Evolutionary conservation across 2,888 invertebrate genomes (phyloP), one percentile per base, ranked within the genome.

Genomic region (Cheiracanthium punctorium): DNA sequence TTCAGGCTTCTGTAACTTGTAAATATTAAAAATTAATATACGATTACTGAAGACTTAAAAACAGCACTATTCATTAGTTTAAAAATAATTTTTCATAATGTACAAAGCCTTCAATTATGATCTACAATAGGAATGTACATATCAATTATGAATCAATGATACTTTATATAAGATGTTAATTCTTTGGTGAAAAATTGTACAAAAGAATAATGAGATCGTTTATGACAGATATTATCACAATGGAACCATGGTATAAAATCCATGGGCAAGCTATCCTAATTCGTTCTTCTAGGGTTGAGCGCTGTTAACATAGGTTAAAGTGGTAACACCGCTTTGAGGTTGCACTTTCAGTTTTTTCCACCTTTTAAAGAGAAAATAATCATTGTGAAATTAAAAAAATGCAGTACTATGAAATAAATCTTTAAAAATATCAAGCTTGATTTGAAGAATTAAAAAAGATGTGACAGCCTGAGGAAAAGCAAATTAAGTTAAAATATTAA

Each of bases 261-360:
- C 17, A 32, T 32, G 67, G 28, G 12, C 17, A 30, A 24, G 14
- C 29, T 14, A 30, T 67, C 10, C 30, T n/a, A 14, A 20, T 67
- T 14, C 29, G 17, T 1, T 48, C 29, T 30, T 37, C 48, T 37
- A 73, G 1, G 73, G 73, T 4, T 33, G 73, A 8, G 48, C 14
- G 30, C 29, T 74, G 32, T 52, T 74, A 5, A 74, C 58, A 14
- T 74, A 74, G 24, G 10, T 74, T 30, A 74, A 58, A 29, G 74
- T 52, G 8, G 58, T 52, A 10, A 74, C 74, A n/a, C 58, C 74
- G 30, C 43, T 30, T 17, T 52, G 58, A 20, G 74, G 74, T 24
- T 74, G 74, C 5, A 74, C 74, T 28, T 74, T 74, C 58, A 74
- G 28, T 24, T 74, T 74, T 32, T 74, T 74, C 30, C 58, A 74